Percentiles rank a stretch among this genome's conserved stretches.
Evolutionary conservation across 1,140 invertebrate genomes (phyloP).

Genomic region (Drosophila yakuba): DNA sequence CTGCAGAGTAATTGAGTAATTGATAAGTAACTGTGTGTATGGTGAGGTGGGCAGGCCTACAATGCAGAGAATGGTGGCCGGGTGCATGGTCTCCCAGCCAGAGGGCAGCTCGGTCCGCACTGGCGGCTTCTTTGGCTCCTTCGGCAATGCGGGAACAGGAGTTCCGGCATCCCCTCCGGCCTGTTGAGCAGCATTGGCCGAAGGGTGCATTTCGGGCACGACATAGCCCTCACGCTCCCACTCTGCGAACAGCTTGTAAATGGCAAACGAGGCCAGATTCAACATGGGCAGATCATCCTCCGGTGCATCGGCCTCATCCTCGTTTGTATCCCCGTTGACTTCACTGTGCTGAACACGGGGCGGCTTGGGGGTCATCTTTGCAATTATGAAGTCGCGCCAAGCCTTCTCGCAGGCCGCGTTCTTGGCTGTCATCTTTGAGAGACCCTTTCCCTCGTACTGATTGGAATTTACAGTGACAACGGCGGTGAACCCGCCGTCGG

Average conservation of each 20-base stretch:
- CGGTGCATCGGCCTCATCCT: slow-evolving; percentile 64
- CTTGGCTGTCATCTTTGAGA: slow-evolving; percentile 86
- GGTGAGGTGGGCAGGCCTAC: slow-evolving; percentile 40
- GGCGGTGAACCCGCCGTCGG: slow-evolving; percentile 76
- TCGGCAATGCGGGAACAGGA: slow-evolving; percentile 29
- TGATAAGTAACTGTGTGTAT: neutral
- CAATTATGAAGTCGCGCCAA: slow-evolving; percentile 88
- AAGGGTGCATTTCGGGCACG: slow-evolving; percentile 86
- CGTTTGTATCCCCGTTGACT: slow-evolving; percentile 17
- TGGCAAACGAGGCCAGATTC: slow-evolving; percentile 90
- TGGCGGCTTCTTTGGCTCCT: slow-evolving; percentile 84
- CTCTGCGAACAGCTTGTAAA: slow-evolving; percentile 90
- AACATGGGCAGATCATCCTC: slow-evolving; percentile 89
- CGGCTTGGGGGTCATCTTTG: slow-evolving; percentile 87
- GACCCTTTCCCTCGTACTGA: slow-evolving; percentile 83
- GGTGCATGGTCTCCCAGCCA: slow-evolving; percentile 88
- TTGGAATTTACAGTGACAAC: slow-evolving; percentile 75
- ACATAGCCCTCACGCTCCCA: slow-evolving; percentile 90
- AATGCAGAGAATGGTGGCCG: slow-evolving; percentile 89
- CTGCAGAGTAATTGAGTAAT: slow-evolving; percentile 76
- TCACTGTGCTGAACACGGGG: slow-evolving; percentile 1
- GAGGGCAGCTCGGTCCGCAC: slow-evolving; percentile 86
- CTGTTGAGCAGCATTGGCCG: slow-evolving; percentile 23
- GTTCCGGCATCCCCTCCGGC: slow-evolving; percentile 49
- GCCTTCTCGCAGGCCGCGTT: slow-evolving; percentile 90